A percentile compares a stretch with the other conserved stretches of the same genome.
These are phyloP conservation scores for Dolichoris vasculosae DNA, from an alignment of 1,140 invertebrate species.

Conservation along the genomic window DNA sequence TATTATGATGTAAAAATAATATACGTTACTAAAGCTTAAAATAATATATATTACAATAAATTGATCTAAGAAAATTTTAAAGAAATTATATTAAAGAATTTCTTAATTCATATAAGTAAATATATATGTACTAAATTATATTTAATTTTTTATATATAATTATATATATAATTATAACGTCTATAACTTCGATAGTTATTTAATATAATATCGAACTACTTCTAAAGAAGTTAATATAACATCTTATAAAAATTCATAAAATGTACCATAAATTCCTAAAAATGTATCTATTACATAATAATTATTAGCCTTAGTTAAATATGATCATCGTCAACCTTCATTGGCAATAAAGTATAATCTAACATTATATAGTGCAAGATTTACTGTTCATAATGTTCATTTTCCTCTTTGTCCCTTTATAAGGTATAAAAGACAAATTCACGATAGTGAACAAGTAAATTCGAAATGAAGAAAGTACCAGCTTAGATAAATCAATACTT, in stretches of 20 bases:
- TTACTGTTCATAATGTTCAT: neutral
- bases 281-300: neutral
- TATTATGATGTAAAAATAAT: too few relatives aligned
- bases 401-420: neutral
- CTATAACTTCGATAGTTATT: too few relatives aligned
- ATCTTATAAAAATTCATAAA: neutral
- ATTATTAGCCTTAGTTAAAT: neutral
- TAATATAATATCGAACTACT: too few relatives aligned
- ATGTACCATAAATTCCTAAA: neutral
- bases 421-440: neutral
- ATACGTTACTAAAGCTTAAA: too few relatives aligned
- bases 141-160: too few relatives aligned
- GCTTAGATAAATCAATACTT: neutral
- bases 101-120: too few relatives aligned
- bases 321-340: slow-evolving; percentile 22
- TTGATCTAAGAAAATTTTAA: too few relatives aligned
- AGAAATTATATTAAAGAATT: too few relatives aligned
- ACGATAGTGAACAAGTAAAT: neutral
- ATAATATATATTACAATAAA: too few relatives aligned
- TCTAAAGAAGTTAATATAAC: too few relatives aligned
- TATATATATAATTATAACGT: too few relatives aligned
- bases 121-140: too few relatives aligned
- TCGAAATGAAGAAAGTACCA: neutral
- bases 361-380: slow-evolving; percentile 19
- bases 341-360: slow-evolving; percentile 35